Base-by-base conservation (phyloP, 2,113 vertebrate species). In the Serilophus lunatus region DNA sequence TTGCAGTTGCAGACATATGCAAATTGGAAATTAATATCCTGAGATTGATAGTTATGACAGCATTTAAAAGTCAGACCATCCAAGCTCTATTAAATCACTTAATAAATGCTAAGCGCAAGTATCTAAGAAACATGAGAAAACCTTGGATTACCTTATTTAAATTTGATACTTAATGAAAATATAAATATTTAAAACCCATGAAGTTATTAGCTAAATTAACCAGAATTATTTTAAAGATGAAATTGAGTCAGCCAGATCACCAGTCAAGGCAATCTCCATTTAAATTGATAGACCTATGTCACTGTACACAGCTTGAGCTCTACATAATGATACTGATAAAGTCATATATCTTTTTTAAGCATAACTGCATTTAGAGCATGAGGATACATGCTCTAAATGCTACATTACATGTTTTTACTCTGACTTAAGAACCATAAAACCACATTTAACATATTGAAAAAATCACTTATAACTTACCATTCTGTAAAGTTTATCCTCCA, bases 401-500 rank as follows among this genome's bases (percentile, higher is more conserved):
- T 84, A 59, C 28, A 53, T 54, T 54, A 35, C 15, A 22, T 3
- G 1, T 29, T 93, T 88, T 42, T 66, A 23, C 61, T 42, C 23
- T 47, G 16, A 78, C 18, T 88, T 50, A 54, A 72, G 42, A 84
- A 92, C 11, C 18, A 33, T 50, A 90, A 88, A 91, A 4, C 1
- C 71, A 88, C 50, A 75, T 59, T 82, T 83, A 60, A 84, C 65
- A 86, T 28, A 22, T 36, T 35, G 44, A 50, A 71, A 61, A 81
- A 74, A 38, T 28, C 28, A 75, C 2, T 82, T 85, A 16, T 49
- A 53, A 96, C 98, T 98, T 97, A 99, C 99, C 98, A 98, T 99
- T 93, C 98, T 97, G 93, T 99, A 98, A 90, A 99, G 98, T 96
- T 99, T 99, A 90, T 99, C 98, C 95, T 99, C 99, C 98, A 99